phyloP scores from a whole-genome alignment of 2,797 vertebrate genomes.

The Sus cebifrons region DNA sequence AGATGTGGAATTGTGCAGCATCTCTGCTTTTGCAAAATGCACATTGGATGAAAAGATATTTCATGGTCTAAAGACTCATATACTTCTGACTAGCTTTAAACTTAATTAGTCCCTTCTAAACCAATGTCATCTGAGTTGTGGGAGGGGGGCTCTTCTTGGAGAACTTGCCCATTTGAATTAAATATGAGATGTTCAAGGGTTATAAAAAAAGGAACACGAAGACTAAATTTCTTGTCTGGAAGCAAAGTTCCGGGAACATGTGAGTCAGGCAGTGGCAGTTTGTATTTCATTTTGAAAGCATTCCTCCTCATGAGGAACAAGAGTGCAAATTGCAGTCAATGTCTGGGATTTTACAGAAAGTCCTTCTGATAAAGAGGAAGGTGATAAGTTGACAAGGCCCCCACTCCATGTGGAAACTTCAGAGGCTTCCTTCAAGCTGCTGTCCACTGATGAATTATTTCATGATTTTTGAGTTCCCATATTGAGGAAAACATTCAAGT shows the following conservation, averaged over 20 bases:
- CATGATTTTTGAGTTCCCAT: conserved; percentile 65
- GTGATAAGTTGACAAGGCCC: background rate
- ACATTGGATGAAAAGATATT: conserved; percentile 77
- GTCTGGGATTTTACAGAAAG: background rate
- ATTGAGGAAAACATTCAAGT: conserved; percentile 63
- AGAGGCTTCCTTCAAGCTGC: conserved; percentile 1
- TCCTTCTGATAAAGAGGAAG: background rate
- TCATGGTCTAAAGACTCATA: conserved; percentile 19
- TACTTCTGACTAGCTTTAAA: conserved; percentile 47
- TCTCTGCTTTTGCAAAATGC: conserved; percentile 67
- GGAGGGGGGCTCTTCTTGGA: background rate
- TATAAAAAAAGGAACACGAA: background rate
- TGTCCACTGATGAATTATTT: conserved; percentile 52
- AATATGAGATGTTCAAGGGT: conserved; percentile 5
- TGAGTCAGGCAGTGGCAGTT: conserved; percentile 44
- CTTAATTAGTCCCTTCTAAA: conserved; percentile 60
- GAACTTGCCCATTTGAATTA: conserved; percentile 9
- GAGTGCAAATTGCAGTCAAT: background rate
- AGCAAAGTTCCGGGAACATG: conserved; percentile 61
- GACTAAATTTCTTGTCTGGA: conserved; percentile 52
- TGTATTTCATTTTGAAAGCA: conserved; percentile 64
- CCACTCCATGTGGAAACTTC: conserved; percentile 39
- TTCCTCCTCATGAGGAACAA: background rate
- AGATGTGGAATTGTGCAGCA: conserved; percentile 40
- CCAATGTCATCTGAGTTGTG: background rate